Base-by-base conservation (phyloP, 1,140 invertebrate species). In the Chironomus tepperi region DNA sequence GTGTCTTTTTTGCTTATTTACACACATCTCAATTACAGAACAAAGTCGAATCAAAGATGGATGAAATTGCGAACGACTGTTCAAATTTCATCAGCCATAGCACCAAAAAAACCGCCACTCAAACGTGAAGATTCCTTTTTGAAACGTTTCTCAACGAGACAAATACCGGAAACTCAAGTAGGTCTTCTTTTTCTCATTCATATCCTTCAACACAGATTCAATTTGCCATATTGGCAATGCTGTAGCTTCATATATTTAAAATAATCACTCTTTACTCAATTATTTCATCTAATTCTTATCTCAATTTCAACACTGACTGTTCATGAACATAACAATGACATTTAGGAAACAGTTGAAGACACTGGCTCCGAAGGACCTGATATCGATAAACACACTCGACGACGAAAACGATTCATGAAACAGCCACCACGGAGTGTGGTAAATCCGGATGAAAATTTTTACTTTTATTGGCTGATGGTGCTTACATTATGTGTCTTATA, bases 91-190 rank as follows among this genome's bases (percentile, higher is more conserved):
- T 94, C 92, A 47, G 94, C 94, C 42, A 95, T 97, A 79, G 87
- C 88, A 80, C 91, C 92, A 83, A 88, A 91, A 82, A 95, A 94
- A 78, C 90, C 93, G 21, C 89, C 93, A 1, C 84, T 97, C 76
- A 94, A 96, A 79, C 87, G 95, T 73, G 95, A 97, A 84, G 95
- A 98, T 80, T 97, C 95, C 0, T 98, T 98, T 81, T 84, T 98
- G 76, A 94, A 96, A 81, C 86, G 94, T 76, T 98, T 98, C 84
- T 96, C 94, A 9, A 97, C 95, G 0, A 84, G 95, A 74, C 94
- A 97, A 81, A 90, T 94, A 81, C 91, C 93, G 57, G 91, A 95
- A 82, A 88, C 91, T 73, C 92, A 95, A 83, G 92, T 93, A 81
- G 92, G 90, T 2, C 77, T 88, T 74, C 86, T 88, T 77, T 84